Conservation (phyloP, 1,140 invertebrate genomes). For the Drosophila quadrilineata region DNA sequence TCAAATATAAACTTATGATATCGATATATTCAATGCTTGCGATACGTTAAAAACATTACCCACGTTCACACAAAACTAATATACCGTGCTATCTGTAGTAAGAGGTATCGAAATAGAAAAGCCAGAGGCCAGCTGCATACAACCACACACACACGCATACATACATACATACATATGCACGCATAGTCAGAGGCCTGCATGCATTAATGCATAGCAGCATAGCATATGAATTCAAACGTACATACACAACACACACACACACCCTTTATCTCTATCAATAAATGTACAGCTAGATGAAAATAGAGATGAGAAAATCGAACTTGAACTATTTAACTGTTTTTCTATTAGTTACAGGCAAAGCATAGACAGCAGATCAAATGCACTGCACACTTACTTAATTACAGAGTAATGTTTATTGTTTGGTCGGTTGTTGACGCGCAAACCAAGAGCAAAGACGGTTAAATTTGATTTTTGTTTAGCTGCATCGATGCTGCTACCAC, state of each 20-base stretch:
- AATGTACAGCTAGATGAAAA: conserved; percentile 36
- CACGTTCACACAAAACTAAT: conserved; percentile 4
- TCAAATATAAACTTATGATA: too few species aligned
- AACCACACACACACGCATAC: background rate
- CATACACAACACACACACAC: conserved; percentile 7
- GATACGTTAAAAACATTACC: too few species aligned
- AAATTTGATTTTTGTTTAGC: conserved; percentile 36
- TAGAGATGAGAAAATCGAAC: conserved; percentile 30
- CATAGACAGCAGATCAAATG: background rate
- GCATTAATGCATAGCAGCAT: background rate
- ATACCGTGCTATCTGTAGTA: too few species aligned
- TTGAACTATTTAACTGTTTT: conserved; percentile 13
- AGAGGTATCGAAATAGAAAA: conserved; percentile 15
- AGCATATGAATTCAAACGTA: too few species aligned
- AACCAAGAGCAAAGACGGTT: conserved; percentile 31
- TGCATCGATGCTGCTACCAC: conserved; percentile 7
- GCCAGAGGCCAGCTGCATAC: conserved; percentile 32
- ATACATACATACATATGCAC: conserved; percentile 3
- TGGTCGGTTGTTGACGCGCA: conserved; percentile 42
- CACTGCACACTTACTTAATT: conserved; percentile 19
- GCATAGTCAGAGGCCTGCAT: too few species aligned
- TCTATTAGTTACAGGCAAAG: conserved; percentile 7
- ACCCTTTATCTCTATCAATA: conserved; percentile 6
- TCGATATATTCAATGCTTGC: too few species aligned
- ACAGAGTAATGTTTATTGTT: conserved; percentile 1